Percentiles rank a stretch among this genome's conserved stretches.
Conservation (phyloP, 2,113 vertebrate genomes). For the Sorex araneus region DNA sequence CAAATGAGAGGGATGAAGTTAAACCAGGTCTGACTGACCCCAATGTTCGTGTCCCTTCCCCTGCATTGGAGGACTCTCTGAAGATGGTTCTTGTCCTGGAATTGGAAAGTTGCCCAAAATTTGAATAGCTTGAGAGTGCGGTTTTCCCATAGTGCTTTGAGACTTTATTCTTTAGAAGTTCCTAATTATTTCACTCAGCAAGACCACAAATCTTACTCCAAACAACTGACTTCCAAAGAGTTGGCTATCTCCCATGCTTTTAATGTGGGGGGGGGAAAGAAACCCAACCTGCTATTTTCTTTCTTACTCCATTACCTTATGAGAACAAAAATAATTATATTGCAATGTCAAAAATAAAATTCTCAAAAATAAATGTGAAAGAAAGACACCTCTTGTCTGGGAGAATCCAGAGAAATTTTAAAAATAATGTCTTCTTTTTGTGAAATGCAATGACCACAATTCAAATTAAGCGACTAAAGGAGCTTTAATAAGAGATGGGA, state of each 20-base stretch:
- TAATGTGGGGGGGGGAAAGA: slow-evolving; percentile 23
- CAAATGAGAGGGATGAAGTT: not conserved
- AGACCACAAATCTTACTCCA: slow-evolving; percentile 74
- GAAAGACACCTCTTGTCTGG: slow-evolving; percentile 66
- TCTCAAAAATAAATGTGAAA: slow-evolving; percentile 57
- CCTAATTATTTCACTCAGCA: slow-evolving; percentile 73
- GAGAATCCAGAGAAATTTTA: slow-evolving; percentile 12
- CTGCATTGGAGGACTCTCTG: not conserved
- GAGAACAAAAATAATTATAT: slow-evolving; percentile 76
- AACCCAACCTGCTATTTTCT: slow-evolving; percentile 57
- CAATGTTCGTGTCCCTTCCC: accelerated
- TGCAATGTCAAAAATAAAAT: slow-evolving; percentile 76
- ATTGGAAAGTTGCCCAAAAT: not conserved
- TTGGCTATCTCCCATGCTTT: slow-evolving; percentile 73
- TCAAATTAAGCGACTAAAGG: slow-evolving; percentile 61
- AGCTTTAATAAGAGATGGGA: slow-evolving; percentile 48
- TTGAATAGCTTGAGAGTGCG: not conserved
- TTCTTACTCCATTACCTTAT: slow-evolving; percentile 65
- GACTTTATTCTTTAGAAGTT: slow-evolving; percentile 67
- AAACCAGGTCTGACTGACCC: not conserved
- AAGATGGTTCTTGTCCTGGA: not conserved
- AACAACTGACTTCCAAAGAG: slow-evolving; percentile 69
- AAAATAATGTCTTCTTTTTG: not conserved
- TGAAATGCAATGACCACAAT: slow-evolving; percentile 54
- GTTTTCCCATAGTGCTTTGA: slow-evolving; percentile 58